Conservation (phyloP, 2,888 invertebrate species). For the Spodoptera exigua region DNA sequence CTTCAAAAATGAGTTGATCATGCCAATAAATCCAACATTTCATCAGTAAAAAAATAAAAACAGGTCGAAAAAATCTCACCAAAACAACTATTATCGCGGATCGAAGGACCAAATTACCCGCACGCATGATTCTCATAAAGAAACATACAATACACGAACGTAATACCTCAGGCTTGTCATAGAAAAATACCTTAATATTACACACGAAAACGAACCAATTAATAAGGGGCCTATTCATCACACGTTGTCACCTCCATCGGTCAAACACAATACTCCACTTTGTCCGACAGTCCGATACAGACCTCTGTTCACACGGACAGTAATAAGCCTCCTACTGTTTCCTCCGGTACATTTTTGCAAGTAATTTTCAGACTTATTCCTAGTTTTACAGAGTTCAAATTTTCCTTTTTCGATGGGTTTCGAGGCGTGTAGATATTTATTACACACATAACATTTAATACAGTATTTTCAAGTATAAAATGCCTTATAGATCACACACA, state of each 20-base stretch:
- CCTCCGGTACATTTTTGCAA: conserved; percentile 17
- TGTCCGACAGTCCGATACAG: conserved; percentile 62
- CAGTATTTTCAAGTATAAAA: too few species aligned
- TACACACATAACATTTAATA: too few species aligned
- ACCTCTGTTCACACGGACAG: conserved; percentile 66
- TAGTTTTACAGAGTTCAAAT: neutral
- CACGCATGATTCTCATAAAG: conserved; percentile 42
- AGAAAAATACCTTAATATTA: conserved; percentile 50
- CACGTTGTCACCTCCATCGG: conserved; percentile 65
- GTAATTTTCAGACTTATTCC: conserved; percentile 19
- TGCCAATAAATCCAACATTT: too few species aligned
- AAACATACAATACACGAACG: conserved; percentile 31
- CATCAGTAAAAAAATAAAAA: too few species aligned
- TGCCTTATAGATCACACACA: too few species aligned
- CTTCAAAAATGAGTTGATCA: too few species aligned
- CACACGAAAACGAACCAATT: conserved; percentile 54
- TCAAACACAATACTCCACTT: conserved; percentile 64
- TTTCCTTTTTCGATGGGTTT: neutral
- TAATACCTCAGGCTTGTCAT: conserved; percentile 44
- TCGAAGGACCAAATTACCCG: neutral
- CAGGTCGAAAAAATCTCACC: neutral
- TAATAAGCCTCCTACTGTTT: conserved; percentile 75
- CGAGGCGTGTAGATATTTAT: too few species aligned
- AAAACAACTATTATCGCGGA: conserved; percentile 2
- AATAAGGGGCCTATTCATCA: conserved; percentile 63